phyloP scores from a whole-genome alignment of 2,888 invertebrate species.

The Chrysolina haemoptera region DNA sequence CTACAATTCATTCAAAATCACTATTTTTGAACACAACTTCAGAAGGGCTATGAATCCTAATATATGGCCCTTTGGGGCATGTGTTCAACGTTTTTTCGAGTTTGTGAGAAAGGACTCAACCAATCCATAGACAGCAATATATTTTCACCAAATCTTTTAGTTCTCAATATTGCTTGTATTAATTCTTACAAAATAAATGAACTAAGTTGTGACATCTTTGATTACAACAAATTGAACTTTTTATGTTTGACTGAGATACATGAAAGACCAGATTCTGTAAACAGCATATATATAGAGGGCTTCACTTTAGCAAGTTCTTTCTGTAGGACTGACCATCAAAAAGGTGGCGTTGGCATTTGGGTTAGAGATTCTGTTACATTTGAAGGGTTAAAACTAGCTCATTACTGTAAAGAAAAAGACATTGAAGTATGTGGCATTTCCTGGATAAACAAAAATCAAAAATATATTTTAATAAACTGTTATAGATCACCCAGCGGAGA shows the following conservation, averaged over 20 bases:
- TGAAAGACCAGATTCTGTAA: not conserved
- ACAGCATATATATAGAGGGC: not conserved
- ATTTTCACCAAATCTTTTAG: too few relatives aligned
- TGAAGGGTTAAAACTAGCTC: not conserved
- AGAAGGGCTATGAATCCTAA: too few relatives aligned
- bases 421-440: too few relatives aligned
- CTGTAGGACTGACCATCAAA: not conserved
- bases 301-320: not conserved
- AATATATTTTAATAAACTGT: conserved; percentile 9
- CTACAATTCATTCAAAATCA: too few relatives aligned
- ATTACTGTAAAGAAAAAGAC: not conserved
- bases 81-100: too few relatives aligned
- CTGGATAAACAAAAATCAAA: conserved; percentile 14
- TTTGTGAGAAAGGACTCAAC: too few relatives aligned
- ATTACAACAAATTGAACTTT: not conserved
- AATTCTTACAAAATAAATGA: too few relatives aligned
- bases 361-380: not conserved
- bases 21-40: too few relatives aligned
- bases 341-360: not conserved
- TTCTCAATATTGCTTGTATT: too few relatives aligned
- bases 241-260: not conserved
- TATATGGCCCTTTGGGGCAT: too few relatives aligned
- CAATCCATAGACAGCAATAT: too few relatives aligned
- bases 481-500: conserved; percentile 1
- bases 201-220: not conserved